Evolutionary conservation across 2,888 invertebrate species (phyloP).

Genomic region (Trachelus stipa): DNA sequence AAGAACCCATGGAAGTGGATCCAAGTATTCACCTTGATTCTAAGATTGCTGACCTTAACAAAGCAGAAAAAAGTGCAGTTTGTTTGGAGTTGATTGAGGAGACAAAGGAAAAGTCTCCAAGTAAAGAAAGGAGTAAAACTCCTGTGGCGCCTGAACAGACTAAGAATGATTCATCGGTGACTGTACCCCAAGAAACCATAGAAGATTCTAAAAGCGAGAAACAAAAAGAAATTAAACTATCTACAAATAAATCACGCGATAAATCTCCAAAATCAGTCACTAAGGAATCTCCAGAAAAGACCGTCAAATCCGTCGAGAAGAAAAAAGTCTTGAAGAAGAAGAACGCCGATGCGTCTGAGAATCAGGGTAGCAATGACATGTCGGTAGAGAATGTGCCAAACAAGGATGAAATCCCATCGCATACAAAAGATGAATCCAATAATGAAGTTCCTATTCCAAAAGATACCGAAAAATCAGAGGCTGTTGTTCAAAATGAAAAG

Average conservation of each 20-base stretch:
- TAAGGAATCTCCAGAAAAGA: conserved; percentile 36
- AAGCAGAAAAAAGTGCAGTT: conserved; percentile 58
- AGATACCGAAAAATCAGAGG: conserved; percentile 39
- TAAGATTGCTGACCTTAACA: conserved; percentile 43
- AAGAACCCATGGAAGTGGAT: conserved; percentile 58
- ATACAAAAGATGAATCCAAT: conserved; percentile 27
- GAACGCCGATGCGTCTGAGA: conserved; percentile 48
- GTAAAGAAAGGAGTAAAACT: conserved; percentile 62
- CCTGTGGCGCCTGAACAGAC: conserved; percentile 54
- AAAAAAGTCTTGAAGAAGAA: conserved; percentile 62
- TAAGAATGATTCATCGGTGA: conserved; percentile 46
- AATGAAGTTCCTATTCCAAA: conserved; percentile 26
- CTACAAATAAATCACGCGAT: conserved; percentile 39
- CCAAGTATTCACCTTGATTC: conserved; percentile 25
- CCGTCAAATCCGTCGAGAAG: conserved; percentile 48
- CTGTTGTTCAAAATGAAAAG: conserved; percentile 28
- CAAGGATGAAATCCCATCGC: conserved; percentile 21
- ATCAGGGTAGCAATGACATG: conserved; percentile 32
- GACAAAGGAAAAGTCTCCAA: conserved; percentile 61
- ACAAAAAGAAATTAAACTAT: conserved; percentile 34
- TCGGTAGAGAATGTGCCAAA: conserved; percentile 31
- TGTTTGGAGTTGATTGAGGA: conserved; percentile 67
- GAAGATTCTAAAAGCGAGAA: conserved; percentile 7
- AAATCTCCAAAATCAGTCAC: conserved; percentile 37
- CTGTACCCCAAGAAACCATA: background rate